A percentile compares a stretch with the other conserved stretches of the same genome.
Conservation (phyloP, 2,797 vertebrate genomes). For the Oreochromis grahami region DNA sequence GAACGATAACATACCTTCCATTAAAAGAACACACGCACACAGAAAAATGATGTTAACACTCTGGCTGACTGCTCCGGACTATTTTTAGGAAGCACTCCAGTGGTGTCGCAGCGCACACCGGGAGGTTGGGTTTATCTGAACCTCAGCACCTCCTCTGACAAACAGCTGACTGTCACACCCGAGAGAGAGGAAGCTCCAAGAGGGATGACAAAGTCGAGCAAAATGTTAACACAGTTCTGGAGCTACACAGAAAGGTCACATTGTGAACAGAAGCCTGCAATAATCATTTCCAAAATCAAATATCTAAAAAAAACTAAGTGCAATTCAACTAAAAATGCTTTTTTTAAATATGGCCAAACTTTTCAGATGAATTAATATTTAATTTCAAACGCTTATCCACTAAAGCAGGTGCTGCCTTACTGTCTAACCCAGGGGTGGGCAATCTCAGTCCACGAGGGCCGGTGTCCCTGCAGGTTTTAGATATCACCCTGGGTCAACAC, state of each 20-base stretch:
- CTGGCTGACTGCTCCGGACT: conserved; percentile 7
- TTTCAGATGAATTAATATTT: not conserved
- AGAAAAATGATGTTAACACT: not conserved
- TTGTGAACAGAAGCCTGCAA: not conserved
- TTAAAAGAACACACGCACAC: conserved; percentile 30
- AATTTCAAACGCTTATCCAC: not conserved
- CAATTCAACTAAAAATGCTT: not conserved
- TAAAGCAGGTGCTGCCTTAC: not conserved
- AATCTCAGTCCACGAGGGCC: too few species aligned
- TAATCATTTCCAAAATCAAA: not conserved
- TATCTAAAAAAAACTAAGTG: not conserved
- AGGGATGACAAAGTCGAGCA: not conserved
- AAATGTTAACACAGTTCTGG: not conserved
- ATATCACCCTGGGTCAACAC: too few species aligned
- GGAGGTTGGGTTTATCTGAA: conserved; percentile 29
- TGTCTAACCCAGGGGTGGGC: not conserved
- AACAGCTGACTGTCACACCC: conserved; percentile 1
- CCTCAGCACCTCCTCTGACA: conserved; percentile 5
- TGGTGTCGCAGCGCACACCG: conserved; percentile 18
- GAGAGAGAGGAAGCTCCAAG: not conserved
- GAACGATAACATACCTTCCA: conserved; percentile 52
- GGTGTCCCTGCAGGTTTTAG: too few species aligned
- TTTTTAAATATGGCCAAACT: not conserved
- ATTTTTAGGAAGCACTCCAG: conserved; percentile 35
- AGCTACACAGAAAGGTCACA: fast-evolving